These are phyloP conservation scores for Porites lobata DNA, from an alignment of 92 coral and sea anemone genomes.

Conservation along the genomic window DNA sequence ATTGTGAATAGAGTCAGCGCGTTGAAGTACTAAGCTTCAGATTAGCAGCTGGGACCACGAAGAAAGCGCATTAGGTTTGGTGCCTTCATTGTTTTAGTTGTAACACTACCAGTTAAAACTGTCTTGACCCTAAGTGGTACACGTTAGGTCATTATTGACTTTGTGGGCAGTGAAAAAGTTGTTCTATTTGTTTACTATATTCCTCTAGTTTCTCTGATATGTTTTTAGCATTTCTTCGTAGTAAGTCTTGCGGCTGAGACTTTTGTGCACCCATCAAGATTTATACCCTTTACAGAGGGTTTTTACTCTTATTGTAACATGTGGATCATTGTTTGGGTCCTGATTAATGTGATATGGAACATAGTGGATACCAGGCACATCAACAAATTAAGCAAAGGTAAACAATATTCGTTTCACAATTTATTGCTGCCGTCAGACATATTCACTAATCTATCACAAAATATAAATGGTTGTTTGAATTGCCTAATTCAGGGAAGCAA, in stretches of 20 bases:
- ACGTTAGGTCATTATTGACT: not conserved
- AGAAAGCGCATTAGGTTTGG: not conserved
- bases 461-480: not conserved
- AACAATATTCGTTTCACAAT: not conserved
- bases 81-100: not conserved
- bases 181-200: not conserved
- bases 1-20: no score
- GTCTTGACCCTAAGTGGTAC: constrained; percentile 9
- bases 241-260: not conserved
- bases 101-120: constrained; percentile 11
- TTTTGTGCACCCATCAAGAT: not conserved
- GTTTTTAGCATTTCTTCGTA: not conserved
- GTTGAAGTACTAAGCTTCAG: no score
- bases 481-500: not conserved
- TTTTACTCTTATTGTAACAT: constrained; percentile 11
- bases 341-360: constrained; percentile 33
- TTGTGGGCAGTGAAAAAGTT: not conserved
- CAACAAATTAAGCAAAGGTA: constrained; percentile 26
- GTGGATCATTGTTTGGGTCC: constrained; percentile 39
- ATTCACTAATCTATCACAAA: no score
- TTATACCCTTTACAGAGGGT: not conserved
- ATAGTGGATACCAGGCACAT: constrained; percentile 27
- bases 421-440: not conserved
- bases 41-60: no score
- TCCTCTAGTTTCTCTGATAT: not conserved